phyloP scores from a whole-genome alignment of 2,888 invertebrate genomes.

The Synergus laeviventris region DNA sequence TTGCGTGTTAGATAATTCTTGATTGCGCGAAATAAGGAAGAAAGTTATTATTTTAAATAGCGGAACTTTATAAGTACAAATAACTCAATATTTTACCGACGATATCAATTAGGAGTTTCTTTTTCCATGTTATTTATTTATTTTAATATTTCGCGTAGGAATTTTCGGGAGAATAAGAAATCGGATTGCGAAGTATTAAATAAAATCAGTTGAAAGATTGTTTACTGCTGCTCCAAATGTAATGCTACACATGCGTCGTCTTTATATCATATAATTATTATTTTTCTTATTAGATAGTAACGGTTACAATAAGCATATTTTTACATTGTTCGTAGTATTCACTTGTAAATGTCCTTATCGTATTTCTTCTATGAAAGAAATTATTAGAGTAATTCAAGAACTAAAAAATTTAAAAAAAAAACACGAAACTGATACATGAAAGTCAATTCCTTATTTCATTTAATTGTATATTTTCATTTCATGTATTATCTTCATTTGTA shows the following conservation, averaged over 20 bases:
- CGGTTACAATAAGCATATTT: conserved; percentile 75
- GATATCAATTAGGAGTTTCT: conserved; percentile 2
- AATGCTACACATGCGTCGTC: conserved; percentile 67
- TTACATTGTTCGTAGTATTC: conserved; percentile 71
- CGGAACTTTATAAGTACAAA: conserved; percentile 37
- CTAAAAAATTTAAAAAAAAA: conserved; percentile 1
- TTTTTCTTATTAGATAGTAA: conserved; percentile 71
- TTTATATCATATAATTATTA: conserved; percentile 74
- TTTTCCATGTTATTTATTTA: conserved; percentile 39
- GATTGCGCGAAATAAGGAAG: neutral
- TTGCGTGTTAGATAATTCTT: conserved; percentile 11
- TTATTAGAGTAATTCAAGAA: conserved; percentile 22
- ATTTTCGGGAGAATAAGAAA: conserved; percentile 1
- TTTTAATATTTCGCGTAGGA: conserved; percentile 8
- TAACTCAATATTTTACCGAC: conserved; percentile 23
- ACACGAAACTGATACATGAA: neutral
- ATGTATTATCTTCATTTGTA: neutral
- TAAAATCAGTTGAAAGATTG: conserved; percentile 39
- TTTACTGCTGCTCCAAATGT: conserved; percentile 62
- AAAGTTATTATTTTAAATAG: neutral
- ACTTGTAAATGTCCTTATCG: conserved; percentile 45
- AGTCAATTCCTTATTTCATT: conserved; percentile 10
- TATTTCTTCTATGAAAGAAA: conserved; percentile 6
- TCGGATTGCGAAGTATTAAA: neutral
- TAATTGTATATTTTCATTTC: neutral